Conservation (phyloP, 2,888 invertebrate species). For the Erynnis tages region DNA sequence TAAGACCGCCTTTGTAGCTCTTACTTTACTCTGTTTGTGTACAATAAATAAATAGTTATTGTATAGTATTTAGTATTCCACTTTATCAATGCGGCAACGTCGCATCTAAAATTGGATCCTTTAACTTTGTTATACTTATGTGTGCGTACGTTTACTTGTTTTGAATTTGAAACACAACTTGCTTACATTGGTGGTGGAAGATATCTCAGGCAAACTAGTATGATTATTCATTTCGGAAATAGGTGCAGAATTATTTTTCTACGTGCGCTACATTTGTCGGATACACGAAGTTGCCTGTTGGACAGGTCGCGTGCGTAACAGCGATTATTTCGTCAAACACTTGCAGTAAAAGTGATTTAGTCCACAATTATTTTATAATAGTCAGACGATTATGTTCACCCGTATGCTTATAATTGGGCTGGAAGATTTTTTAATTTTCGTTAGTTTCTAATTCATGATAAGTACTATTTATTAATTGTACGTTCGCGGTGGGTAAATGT, state of each 20-base stretch:
- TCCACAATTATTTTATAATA: slow-evolving; percentile 12
- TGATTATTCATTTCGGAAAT: neutral
- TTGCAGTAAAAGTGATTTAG: slow-evolving; percentile 23
- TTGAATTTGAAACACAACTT: no score
- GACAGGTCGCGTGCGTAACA: slow-evolving; percentile 17
- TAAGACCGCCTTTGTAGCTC: no score
- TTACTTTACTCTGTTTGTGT: no score
- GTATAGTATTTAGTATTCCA: no score
- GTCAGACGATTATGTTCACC: neutral
- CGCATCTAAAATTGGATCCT: no score
- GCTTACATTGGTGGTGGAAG: no score
- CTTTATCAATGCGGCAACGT: no score
- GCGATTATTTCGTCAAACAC: slow-evolving; percentile 20
- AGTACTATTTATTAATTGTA: neutral
- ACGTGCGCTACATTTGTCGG: neutral
- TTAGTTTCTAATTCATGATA: neutral
- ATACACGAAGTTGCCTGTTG: slow-evolving; percentile 3
- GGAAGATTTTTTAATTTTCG: slow-evolving; percentile 1
- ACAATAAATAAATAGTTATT: no score
- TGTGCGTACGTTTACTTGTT: no score
- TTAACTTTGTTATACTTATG: no score
- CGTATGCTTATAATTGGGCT: neutral
- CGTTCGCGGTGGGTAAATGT: no score
- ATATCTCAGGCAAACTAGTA: no score
- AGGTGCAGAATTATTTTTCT: neutral